Conservation (phyloP, 2,797 vertebrate genomes). For the Nyctibius grandis region DNA sequence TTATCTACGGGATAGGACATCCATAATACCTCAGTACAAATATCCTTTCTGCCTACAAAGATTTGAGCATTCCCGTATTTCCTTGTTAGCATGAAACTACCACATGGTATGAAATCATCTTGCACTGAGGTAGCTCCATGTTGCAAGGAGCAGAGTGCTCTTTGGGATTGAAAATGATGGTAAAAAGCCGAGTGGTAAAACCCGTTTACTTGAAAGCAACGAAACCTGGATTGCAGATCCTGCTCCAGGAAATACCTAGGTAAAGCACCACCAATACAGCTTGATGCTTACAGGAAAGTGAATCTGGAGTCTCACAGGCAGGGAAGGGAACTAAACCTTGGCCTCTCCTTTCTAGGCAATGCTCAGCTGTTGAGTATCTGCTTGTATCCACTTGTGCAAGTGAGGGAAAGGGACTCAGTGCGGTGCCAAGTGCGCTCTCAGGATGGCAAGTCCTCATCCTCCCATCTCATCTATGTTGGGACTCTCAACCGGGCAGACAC, state of each 20-base stretch:
- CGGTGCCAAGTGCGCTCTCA: fast-evolving
- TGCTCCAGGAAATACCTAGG: background rate
- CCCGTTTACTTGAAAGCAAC: background rate
- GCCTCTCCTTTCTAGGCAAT: background rate
- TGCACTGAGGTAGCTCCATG: background rate
- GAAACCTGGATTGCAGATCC: background rate
- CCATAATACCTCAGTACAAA: conserved; percentile 44
- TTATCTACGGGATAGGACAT: background rate
- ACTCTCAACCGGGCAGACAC: background rate
- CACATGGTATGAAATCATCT: background rate
- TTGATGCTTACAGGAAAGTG: background rate
- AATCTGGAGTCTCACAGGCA: background rate
- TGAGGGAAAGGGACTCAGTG: background rate
- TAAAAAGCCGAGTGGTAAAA: background rate
- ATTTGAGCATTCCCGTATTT: background rate
- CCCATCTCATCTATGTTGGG: background rate
- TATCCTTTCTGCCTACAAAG: background rate
- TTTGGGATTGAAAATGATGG: background rate
- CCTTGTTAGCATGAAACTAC: background rate
- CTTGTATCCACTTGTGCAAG: background rate
- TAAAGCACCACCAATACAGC: background rate
- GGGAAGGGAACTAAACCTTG: background rate
- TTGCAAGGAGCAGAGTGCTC: background rate
- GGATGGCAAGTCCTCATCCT: background rate
- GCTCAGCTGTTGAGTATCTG: background rate